Conservation (phyloP, 2,888 invertebrate genomes). For the Papilio demoleus region DNA sequence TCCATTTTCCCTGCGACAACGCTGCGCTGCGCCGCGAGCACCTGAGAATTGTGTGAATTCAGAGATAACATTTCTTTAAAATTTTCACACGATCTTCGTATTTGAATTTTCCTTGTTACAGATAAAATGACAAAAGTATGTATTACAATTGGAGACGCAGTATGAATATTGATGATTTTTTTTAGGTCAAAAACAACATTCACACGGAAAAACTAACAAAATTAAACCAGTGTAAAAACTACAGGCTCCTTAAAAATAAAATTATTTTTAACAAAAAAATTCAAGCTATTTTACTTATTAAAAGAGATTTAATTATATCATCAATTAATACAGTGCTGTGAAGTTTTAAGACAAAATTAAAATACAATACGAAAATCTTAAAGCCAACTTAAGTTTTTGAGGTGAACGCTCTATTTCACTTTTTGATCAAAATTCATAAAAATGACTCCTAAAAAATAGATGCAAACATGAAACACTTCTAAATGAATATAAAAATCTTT, state of each 20-base stretch:
- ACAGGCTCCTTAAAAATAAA: no score
- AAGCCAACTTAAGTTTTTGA: slow-evolving; percentile 8
- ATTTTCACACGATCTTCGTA: slow-evolving; percentile 10
- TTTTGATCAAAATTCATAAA: background rate
- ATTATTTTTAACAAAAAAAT: no score
- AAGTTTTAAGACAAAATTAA: slow-evolving; percentile 14
- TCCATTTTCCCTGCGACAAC: background rate
- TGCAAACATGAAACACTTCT: background rate
- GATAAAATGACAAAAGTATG: slow-evolving; percentile 15
- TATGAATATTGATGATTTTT: background rate
- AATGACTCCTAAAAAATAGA: no score
- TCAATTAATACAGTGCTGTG: background rate
- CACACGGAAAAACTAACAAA: no score
- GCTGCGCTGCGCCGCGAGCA: background rate
- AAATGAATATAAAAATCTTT: background rate
- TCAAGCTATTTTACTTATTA: background rate
- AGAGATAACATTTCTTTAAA: slow-evolving; percentile 32
- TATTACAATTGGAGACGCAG: slow-evolving; percentile 9
- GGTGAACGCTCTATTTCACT: background rate
- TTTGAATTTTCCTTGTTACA: slow-evolving; percentile 27
- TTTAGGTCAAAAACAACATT: background rate
- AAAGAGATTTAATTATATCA: background rate
- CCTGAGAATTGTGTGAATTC: slow-evolving; percentile 29
- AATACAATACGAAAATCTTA: slow-evolving; percentile 9
- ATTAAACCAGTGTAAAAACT: no score